Percentiles rank a stretch among this genome's conserved stretches.
Evolutionary conservation across 2,797 vertebrate species (phyloP).

Genomic region (Chiloscyllium punctatum): DNA sequence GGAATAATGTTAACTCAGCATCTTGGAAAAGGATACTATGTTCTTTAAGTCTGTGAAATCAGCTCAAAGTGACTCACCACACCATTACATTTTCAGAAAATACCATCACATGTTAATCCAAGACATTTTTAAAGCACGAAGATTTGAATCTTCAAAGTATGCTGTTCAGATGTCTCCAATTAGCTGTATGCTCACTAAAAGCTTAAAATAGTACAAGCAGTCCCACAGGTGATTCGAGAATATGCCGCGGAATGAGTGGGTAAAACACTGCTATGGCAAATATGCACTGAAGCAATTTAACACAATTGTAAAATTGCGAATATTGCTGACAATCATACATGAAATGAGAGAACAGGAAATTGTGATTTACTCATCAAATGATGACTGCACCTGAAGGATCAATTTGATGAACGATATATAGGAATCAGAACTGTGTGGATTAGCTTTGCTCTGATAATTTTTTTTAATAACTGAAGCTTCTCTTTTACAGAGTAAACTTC

Average conservation of each 20-base stretch:
- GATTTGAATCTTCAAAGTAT: slow-evolving; percentile 28
- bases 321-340: slow-evolving; percentile 1
- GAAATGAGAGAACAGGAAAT: slow-evolving; percentile 31
- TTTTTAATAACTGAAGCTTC: background rate
- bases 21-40: background rate
- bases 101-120: background rate
- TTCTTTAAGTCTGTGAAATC: background rate
- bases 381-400: background rate
- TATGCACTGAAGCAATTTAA: background rate
- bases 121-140: background rate
- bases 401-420: background rate
- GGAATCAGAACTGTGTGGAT: background rate
- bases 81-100: background rate
- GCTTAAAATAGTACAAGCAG: slow-evolving; percentile 14
- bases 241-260: background rate
- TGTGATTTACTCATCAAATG: background rate
- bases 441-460: background rate
- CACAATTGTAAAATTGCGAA: slow-evolving; percentile 23
- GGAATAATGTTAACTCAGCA: background rate
- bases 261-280: background rate
- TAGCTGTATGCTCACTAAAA: background rate
- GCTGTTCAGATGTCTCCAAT: slow-evolving; percentile 10
- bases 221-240: background rate
- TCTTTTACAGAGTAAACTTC: background rate
- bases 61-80: background rate